A percentile compares a stretch with the other conserved stretches of the same genome.
phyloP scores from a whole-genome alignment of 2,888 invertebrate genomes.

The Orthosia gracilis region DNA sequence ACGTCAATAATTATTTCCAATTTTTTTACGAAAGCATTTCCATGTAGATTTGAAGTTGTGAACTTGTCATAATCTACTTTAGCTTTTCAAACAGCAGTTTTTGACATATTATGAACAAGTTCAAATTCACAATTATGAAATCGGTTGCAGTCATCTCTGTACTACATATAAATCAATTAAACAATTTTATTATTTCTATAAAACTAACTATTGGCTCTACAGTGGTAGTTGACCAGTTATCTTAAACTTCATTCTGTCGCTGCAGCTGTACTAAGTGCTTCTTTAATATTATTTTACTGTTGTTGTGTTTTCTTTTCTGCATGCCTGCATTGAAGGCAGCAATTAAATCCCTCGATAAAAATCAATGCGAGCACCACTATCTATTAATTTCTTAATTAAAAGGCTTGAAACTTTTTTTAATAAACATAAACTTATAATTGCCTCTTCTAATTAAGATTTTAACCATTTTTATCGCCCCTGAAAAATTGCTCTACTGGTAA shows the following conservation, averaged over 20 bases:
- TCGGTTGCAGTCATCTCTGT: too few species aligned
- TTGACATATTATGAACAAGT: too few species aligned
- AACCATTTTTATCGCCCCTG: not conserved
- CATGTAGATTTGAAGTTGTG: too few species aligned
- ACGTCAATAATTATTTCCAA: too few species aligned
- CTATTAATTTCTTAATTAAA: slow-evolving; percentile 16
- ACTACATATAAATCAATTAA: too few species aligned
- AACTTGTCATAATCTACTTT: too few species aligned
- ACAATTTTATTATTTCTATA: not conserved
- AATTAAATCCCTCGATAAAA: slow-evolving; percentile 19
- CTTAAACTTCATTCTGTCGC: not conserved
- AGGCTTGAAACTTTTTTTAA: not conserved
- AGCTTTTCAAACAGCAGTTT: too few species aligned
- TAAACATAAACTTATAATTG: not conserved
- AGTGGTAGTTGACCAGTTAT: not conserved
- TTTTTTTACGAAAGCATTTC: too few species aligned
- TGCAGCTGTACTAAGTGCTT: not conserved
- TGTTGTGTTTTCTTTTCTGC: too few species aligned
- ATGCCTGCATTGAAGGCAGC: not conserved
- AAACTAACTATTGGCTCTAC: too few species aligned
- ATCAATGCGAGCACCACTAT: not conserved
- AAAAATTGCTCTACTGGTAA: not conserved
- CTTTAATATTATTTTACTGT: not conserved
- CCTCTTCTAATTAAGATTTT: not conserved
- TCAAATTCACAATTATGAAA: too few species aligned